Percentiles rank a stretch among this genome's conserved stretches.
phyloP scores from a whole-genome alignment of 1,140 invertebrate genomes.

The Nephila pilipes region DNA sequence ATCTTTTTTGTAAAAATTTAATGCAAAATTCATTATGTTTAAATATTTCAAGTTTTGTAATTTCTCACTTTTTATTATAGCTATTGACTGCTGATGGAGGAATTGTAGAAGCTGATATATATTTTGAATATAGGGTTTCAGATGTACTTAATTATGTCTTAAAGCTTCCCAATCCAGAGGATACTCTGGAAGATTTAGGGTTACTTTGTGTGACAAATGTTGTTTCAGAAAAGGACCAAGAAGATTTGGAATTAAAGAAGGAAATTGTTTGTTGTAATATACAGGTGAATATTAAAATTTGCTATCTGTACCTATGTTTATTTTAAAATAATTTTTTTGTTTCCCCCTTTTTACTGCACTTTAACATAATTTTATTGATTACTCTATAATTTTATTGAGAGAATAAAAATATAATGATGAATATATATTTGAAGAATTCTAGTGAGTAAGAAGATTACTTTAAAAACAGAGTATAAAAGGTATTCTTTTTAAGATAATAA shows the following conservation, averaged over 20 bases:
- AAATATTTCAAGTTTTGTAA: background rate
- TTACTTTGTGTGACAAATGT: slow-evolving; percentile 54
- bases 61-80: background rate
- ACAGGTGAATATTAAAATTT: background rate
- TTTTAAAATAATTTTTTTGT: no score
- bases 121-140: slow-evolving; percentile 60
- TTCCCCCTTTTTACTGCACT: no score
- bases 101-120: slow-evolving; percentile 29
- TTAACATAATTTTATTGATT: no score
- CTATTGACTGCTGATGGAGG: slow-evolving; percentile 63
- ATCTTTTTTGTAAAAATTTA: no score
- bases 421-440: no score
- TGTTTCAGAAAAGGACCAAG: slow-evolving; percentile 59
- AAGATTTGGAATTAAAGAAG: slow-evolving; percentile 60
- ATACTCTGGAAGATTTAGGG: slow-evolving; percentile 21
- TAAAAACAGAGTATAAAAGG: no score
- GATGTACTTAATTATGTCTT: slow-evolving; percentile 58
- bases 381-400: no score
- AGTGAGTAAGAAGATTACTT: no score
- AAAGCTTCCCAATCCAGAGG: slow-evolving; percentile 51
- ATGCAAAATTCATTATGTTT: no score
- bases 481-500: no score
- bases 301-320: background rate
- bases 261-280: slow-evolving; percentile 52
- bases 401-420: no score